Evolutionary conservation across 1,140 invertebrate species (phyloP).

Genomic region (Galleria mellonella): DNA sequence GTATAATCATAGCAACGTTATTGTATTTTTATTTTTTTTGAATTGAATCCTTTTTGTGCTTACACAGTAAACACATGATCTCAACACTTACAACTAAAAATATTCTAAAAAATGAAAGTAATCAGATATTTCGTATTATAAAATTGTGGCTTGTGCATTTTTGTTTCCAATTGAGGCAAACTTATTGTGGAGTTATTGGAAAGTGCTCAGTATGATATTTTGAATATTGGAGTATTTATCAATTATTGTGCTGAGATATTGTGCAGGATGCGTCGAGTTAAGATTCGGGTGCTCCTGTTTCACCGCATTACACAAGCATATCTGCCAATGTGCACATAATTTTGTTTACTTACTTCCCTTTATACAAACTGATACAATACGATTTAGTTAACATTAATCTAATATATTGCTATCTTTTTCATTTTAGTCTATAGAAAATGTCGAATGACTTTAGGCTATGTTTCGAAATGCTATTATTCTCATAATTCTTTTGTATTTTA

Average conservation of each 20-base stretch:
- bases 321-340: slow-evolving; percentile 60
- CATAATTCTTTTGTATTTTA: slow-evolving; percentile 11
- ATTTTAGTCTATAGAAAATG: slow-evolving; percentile 70
- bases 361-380: slow-evolving; percentile 70
- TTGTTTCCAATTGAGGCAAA: slow-evolving; percentile 51
- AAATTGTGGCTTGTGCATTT: slow-evolving; percentile 62
- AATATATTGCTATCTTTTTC: slow-evolving; percentile 74
- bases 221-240: slow-evolving; percentile 38
- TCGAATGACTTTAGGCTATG: slow-evolving; percentile 41
- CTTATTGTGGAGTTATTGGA: slow-evolving; percentile 44
- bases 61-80: slow-evolving; percentile 79
- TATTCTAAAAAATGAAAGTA: slow-evolving; percentile 68
- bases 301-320: slow-evolving; percentile 32
- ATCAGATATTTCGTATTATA: slow-evolving; percentile 51
- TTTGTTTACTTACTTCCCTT: slow-evolving; percentile 54
- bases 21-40: slow-evolving; percentile 75
- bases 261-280: slow-evolving; percentile 60
- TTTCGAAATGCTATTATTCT: slow-evolving; percentile 30
- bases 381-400: slow-evolving; percentile 67
- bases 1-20: slow-evolving; percentile 78
- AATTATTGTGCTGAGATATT: slow-evolving; percentile 68
- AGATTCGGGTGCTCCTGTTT: slow-evolving; percentile 51
- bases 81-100: slow-evolving; percentile 79
- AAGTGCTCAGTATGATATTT: slow-evolving; percentile 56
- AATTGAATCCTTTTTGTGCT: slow-evolving; percentile 76